A percentile compares a stretch with the other conserved stretches of the same genome.
These are phyloP conservation scores for Girardia tigrina DNA, from an alignment of 2,888 invertebrate species.

Conservation along the genomic window DNA sequence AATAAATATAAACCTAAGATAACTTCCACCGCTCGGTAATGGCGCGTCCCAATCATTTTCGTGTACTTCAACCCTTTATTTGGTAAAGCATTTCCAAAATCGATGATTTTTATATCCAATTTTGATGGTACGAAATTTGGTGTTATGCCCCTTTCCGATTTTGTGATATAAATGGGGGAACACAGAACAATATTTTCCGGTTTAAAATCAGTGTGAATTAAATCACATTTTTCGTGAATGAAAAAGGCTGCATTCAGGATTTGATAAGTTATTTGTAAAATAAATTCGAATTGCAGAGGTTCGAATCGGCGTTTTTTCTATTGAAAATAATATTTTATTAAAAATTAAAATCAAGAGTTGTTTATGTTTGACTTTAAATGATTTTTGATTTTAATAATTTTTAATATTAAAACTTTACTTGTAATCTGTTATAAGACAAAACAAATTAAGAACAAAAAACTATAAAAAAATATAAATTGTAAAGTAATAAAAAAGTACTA, in stretches of 20 bases:
- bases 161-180: not conserved
- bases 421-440: too few species aligned
- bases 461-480: too few species aligned
- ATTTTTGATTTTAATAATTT: too few species aligned
- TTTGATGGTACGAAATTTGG: not conserved
- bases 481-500: too few species aligned
- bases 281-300: not conserved
- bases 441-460: not conserved
- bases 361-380: too few species aligned
- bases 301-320: slow-evolving; percentile 9
- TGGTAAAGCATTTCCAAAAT: slow-evolving; percentile 1
- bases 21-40: not conserved
- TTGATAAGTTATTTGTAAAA: not conserved
- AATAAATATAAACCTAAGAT: not conserved
- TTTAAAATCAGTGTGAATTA: not conserved
- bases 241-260: not conserved
- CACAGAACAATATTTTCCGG: not conserved
- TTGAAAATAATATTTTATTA: not conserved
- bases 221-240: not conserved
- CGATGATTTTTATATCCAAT: not conserved
- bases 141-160: not conserved
- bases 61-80: not conserved
- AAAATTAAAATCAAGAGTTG: too few species aligned
- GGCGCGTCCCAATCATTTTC: not conserved
- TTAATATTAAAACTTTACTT: too few species aligned